Evolutionary conservation across 2,113 vertebrate species (phyloP).

Genomic region (Galeopterus variegatus): DNA sequence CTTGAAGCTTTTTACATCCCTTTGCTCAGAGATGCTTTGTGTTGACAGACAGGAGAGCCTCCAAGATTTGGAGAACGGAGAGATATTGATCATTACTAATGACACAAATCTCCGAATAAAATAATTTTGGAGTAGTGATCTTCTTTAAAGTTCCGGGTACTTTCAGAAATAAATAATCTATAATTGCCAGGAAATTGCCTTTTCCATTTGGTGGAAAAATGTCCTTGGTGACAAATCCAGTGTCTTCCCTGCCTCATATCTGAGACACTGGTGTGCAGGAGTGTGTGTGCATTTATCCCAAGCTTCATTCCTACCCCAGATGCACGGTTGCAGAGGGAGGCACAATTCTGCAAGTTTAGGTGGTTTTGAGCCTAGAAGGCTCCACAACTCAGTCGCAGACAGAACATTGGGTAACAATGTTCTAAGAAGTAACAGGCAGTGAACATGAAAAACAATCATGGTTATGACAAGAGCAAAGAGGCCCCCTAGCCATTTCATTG

Average conservation of each 20-base stretch:
- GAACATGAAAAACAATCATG: background rate
- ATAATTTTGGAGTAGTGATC: background rate
- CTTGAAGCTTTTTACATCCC: background rate
- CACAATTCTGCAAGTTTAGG: background rate
- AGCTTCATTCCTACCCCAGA: background rate
- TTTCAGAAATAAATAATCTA: constrained; percentile 15
- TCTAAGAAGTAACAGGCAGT: background rate
- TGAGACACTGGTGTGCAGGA: background rate
- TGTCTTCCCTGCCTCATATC: background rate
- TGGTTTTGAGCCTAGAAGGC: background rate
- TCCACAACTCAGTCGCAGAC: background rate
- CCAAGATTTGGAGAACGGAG: background rate
- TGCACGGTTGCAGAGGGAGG: background rate
- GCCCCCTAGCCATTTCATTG: background rate
- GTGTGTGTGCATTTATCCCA: accelerated
- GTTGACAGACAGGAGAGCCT: background rate
- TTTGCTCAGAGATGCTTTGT: background rate
- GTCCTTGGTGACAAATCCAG: background rate
- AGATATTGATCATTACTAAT: background rate
- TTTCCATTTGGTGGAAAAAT: background rate
- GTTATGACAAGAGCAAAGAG: background rate
- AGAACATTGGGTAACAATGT: background rate
- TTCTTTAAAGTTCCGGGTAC: background rate
- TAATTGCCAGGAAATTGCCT: background rate
- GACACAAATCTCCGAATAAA: background rate